Base-by-base conservation (phyloP, 2,797 vertebrate genomes). In the Brotula barbata region DNA sequence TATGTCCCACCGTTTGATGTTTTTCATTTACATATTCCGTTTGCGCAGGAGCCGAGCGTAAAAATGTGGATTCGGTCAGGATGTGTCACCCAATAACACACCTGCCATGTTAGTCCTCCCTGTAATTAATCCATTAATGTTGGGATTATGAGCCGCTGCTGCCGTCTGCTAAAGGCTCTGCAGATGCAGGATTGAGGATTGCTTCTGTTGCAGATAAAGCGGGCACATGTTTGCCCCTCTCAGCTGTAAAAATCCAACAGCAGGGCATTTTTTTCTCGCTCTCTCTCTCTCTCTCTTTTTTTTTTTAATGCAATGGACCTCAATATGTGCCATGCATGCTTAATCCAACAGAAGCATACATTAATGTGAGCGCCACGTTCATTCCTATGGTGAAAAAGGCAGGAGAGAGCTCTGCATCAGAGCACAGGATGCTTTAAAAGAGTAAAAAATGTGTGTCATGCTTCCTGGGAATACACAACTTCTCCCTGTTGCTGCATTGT, bases 401-500 rank as follows among this genome's bases (percentile, higher is more conserved):
- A 54, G 56, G 42, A 22, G 23, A 51, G 22, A 28, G 48, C 60
- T 28, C 43, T 15, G 20, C 54, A 36, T 64, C 48, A 49, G 55
- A 33, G 77, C 66, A 47, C 41, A 33, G 25, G 22, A 3, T 41
- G 37, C 47, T 21, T 47, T 12, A n/a, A 15, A 15, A 39, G 15
- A 39, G 15, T 15, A 11, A 25, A 51, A 58, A 36, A 70, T 69
- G 6, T 36, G 52, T 78, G 73, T 80, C 69, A 71, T 60, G 68
- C 71, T 77, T 61, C 21, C 12, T 41, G 69, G 66, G 71, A 65
- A 73, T 51, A 48, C 37, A 59, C 45, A 83, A 77, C 68, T 78
- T 80, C 64, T 58, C 75, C 73, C 56, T 77, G 70, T 74, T 84
- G 70, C 82, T 82, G 80, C 75, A 59, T 57, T 69, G 69, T 77